Conservation (phyloP, 2,113 vertebrate genomes). For the Capreolus pygargus region DNA sequence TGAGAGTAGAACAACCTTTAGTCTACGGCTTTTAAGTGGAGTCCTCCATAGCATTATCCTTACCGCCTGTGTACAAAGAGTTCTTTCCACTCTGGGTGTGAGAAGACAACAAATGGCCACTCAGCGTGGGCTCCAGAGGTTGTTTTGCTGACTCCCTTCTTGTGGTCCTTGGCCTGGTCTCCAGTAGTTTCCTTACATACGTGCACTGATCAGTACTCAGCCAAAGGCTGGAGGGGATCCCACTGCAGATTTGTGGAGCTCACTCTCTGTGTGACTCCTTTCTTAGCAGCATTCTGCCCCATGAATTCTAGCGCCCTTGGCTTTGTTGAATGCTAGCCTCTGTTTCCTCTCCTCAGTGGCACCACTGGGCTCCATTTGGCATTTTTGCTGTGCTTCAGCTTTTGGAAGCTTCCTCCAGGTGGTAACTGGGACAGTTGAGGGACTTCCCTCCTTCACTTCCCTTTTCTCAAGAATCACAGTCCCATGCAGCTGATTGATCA, state of each 20-base stretch:
- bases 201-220: not conserved
- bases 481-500: not conserved
- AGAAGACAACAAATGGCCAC: not conserved
- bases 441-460: not conserved
- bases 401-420: not conserved
- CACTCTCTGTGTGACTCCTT: not conserved
- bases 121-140: not conserved
- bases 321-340: not conserved
- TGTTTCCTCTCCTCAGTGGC: not conserved
- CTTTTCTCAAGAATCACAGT: not conserved
- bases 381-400: not conserved
- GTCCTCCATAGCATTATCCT: not conserved
- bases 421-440: too few species aligned
- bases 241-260: too few species aligned
- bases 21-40: not conserved
- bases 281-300: not conserved
- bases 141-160: not conserved
- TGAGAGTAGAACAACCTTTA: not conserved
- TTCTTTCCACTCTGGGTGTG: not conserved
- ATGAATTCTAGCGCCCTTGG: not conserved
- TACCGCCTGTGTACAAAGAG: not conserved
- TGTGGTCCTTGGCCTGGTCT: not conserved
- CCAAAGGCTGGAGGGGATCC: not conserved
- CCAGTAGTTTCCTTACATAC: not conserved
- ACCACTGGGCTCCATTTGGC: not conserved